Base-by-base conservation (phyloP, 2,113 vertebrate species). In the Genyomyrus donnyi region DNA sequence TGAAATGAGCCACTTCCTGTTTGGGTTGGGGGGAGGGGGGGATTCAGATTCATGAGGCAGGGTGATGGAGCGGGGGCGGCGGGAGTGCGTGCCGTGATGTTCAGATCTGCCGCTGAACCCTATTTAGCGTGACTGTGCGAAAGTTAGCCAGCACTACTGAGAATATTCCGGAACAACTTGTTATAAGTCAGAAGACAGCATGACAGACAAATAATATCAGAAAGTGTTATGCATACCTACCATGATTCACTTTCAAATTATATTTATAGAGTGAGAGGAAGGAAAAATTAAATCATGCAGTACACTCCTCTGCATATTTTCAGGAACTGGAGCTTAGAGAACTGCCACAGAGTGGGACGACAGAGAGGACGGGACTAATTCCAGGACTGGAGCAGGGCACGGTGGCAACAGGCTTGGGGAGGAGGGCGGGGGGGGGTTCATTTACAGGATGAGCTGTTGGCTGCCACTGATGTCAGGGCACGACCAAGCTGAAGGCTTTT, bases 181-280 rank as follows among this genome's bases (percentile, higher is more conserved):
- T 86, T 87, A 87, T 42, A 52, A 52, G 50, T 87, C 27, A 42
- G 85, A 87, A 87, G 85, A 56, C 85, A 7, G 50, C 85, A 87
- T 56, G 85, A 87, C 50, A 35, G 85, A 35, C 50, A 53, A 53
- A 21, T 56, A 87, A 87, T 56, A 87, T 53, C 17, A 7, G 85
- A 49, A 52, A 48, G 50, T 56, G 85, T 87, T 87, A 53, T 35
- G 49, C 49, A 52, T 19, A 87, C 85, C 48, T 87, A 48, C 85
- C 50, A 53, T 53, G 49, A 87, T 53, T 52, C 85, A 87, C 50
- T 87, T 53, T 56, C 85, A 56, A 56, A 50, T 13, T 7, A 39
- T 87, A 53, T 87, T 87, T 87, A 53, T 53, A 87, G 27, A 53
- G 27, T 7, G 49, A 52, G 49, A 53, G 49, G 13, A 87, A 52